Percentiles rank a stretch among this genome's conserved stretches.
phyloP scores from a whole-genome alignment of 1,140 invertebrate genomes.

The Geopemphigus sp. region DNA sequence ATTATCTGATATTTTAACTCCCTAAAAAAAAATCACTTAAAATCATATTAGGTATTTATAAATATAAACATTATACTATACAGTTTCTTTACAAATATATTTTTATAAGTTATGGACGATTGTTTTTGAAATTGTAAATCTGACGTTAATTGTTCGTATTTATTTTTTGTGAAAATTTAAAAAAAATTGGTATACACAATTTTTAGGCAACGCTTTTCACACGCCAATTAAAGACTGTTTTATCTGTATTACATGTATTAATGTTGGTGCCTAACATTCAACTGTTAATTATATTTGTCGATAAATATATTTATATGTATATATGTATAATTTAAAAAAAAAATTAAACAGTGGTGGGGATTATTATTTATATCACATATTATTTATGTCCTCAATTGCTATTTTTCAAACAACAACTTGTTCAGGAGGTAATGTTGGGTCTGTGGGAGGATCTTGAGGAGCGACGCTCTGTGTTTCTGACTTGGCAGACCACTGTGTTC shows the following conservation, averaged over 20 bases:
- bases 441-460: conserved; percentile 29
- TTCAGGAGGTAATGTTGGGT: conserved; percentile 49
- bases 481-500: conserved; percentile 51
- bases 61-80: conserved; percentile 46
- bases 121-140: neutral
- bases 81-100: conserved; percentile 33
- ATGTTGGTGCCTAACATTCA: conserved; percentile 35
- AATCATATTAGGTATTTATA: conserved; percentile 44
- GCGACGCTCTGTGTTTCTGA: conserved; percentile 51
- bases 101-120: conserved; percentile 35
- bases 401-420: conserved; percentile 41
- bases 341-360: conserved; percentile 41
- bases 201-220: neutral
- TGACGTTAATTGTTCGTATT: neutral
- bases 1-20: conserved; percentile 11
- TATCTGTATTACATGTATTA: conserved; percentile 12
- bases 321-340: conserved; percentile 17
- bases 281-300: conserved; percentile 25
- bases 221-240: neutral
- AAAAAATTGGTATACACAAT: neutral
- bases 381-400: conserved; percentile 18
- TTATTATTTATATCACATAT: conserved; percentile 46
- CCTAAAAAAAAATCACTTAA: conserved; percentile 48
- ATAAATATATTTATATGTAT: conserved; percentile 32
- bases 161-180: neutral